Evolutionary conservation across 2,113 vertebrate species (phyloP), one percentile per base, ranked within the genome.

Genomic region (Bombycilla garrulus): DNA sequence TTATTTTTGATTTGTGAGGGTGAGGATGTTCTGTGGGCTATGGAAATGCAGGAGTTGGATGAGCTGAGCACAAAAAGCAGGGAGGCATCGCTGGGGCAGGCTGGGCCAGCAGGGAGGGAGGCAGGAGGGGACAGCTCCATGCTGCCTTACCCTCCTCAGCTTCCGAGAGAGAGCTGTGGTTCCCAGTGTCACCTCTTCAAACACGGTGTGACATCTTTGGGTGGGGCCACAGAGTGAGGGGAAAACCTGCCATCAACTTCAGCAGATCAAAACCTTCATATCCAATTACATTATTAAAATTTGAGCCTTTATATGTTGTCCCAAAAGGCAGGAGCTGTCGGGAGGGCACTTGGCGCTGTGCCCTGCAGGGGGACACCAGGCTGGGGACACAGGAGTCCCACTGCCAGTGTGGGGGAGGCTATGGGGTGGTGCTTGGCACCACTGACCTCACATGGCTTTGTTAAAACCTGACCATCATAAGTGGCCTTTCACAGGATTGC

Each of bases 281-380:
- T 81, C 65, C 81, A 92, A 95, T 94, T 92, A 94, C 96, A 76
- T 92, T 78, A 88, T 94, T 96, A 81, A 96, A 66, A 53, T 56
- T 20, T 2, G 29, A 87, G 54, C 10, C 70, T n/a, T 45, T 61
- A 11, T 51, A 54, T 9, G 88, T 62, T 28, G 47, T 71, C 87
- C 93, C 84, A 72, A 76, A 69, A 45, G 74, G 92, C 96, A 95
- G 96, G 58, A 71, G 47, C 87, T 45, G 45, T 45, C 5, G 26
- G 70, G 77, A 82, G 94, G 88, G 57, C 26, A 64, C 79, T 70
- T 0, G 3, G 61, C 42, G 79, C 45, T 1, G 44, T 5, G 33
- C 14, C 20, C 28, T 12, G 26, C 29, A 8, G 66, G 15, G 7
- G 54, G 51, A 38, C 18, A 15, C 24, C 0, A 2, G 65, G 26